A percentile compares a stretch with the other conserved stretches of the same genome.
phyloP scores from a whole-genome alignment of 1,140 invertebrate genomes.

The Tetramorium alpestre region DNA sequence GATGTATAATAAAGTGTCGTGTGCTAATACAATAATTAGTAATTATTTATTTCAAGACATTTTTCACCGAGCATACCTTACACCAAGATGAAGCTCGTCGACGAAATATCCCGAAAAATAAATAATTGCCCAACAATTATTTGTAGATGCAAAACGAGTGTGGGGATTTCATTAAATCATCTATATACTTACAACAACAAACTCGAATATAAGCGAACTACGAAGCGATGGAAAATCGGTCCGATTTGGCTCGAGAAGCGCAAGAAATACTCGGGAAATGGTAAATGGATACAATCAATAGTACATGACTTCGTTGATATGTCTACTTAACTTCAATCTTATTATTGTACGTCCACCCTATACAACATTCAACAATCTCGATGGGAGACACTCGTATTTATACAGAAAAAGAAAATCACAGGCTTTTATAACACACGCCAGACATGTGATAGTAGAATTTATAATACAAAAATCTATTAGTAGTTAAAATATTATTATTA shows the following conservation, averaged over 20 bases:
- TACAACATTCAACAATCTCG: constrained; percentile 62
- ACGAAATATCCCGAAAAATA: background rate
- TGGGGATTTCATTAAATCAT: constrained; percentile 1
- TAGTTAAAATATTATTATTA: constrained; percentile 57
- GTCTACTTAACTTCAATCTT: constrained; percentile 76
- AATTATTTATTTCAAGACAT: background rate
- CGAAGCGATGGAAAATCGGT: background rate
- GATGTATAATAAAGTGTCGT: background rate
- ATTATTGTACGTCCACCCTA: constrained; percentile 74
- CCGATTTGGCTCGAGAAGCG: constrained; percentile 22
- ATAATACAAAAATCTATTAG: constrained; percentile 46
- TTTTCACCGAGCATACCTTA: background rate
- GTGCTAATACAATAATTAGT: background rate
- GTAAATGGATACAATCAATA: constrained; percentile 67
- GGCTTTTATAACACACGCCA: constrained; percentile 45
- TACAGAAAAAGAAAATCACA: constrained; percentile 63
- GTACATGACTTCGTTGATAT: constrained; percentile 79
- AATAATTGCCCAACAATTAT: background rate
- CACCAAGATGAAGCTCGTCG: background rate
- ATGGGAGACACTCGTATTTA: constrained; percentile 57
- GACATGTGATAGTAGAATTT: constrained; percentile 17
- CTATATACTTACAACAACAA: constrained; percentile 45
- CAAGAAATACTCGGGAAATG: constrained; percentile 53
- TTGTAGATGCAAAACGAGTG: background rate
- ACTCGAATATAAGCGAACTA: background rate